These are phyloP conservation scores for Tachyglossus aculeatus DNA, from an alignment of 2,797 vertebrate genomes.

Conservation along the genomic window DNA sequence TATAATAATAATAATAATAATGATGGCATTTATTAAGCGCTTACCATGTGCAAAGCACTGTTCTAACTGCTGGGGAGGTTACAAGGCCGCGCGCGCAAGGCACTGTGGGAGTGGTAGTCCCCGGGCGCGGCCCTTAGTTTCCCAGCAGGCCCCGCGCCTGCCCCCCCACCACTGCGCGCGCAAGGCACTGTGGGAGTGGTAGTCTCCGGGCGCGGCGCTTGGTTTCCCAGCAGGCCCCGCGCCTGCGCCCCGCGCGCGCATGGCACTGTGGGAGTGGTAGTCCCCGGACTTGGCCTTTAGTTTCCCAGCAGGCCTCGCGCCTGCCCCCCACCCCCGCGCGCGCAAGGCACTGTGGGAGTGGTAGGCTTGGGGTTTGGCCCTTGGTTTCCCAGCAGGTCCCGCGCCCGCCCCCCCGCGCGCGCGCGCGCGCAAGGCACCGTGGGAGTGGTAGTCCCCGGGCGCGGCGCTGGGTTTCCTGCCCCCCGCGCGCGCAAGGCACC, in stretches of 20 bases:
- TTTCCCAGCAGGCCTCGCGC: background rate
- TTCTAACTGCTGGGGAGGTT: too few relatives aligned
- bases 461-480: conserved; percentile 17
- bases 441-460: conserved; percentile 42
- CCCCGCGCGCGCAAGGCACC: background rate
- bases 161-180: conserved; percentile 13
- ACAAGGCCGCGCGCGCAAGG: background rate
- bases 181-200: background rate
- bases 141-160: too few relatives aligned
- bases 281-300: conserved; percentile 7
- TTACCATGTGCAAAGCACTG: too few relatives aligned
- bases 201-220: background rate
- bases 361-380: background rate
- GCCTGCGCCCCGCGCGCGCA: background rate
- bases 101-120: too few relatives aligned
- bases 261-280: background rate
- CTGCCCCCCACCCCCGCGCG: conserved; percentile 21
- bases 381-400: background rate
- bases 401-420: conserved; percentile 31
- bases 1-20: too few relatives aligned
- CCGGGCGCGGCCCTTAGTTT: too few relatives aligned
- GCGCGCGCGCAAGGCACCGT: background rate
- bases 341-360: conserved; percentile 26
- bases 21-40: too few relatives aligned
- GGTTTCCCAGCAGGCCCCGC: background rate